Conservation (phyloP, 2,797 vertebrate genomes). For the Hippopotamyrus pictus region DNA sequence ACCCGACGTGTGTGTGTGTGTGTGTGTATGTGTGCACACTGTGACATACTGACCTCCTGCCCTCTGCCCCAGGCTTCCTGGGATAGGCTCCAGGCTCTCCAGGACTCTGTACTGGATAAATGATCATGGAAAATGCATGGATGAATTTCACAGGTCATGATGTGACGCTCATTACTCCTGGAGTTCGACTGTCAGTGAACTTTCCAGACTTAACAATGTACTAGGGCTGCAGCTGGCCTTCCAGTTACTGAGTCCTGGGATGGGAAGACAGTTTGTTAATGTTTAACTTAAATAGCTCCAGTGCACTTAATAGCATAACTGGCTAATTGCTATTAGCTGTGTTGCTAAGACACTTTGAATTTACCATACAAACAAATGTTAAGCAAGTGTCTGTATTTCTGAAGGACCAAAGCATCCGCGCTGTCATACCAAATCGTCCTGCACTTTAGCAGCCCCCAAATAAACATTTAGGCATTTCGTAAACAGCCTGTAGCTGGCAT, state of each 20-base stretch:
- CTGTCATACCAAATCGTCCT: not conserved
- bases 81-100: not conserved
- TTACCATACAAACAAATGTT: conserved; percentile 9
- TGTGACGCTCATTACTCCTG: not conserved
- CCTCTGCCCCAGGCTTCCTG: not conserved
- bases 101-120: not conserved
- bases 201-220: not conserved
- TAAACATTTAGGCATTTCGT: conserved; percentile 49
- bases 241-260: not conserved
- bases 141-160: not conserved
- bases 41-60: not conserved
- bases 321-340: not conserved
- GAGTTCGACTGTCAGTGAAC: not conserved
- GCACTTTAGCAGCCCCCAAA: conserved; percentile 25
- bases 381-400: not conserved
- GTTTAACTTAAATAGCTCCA: conserved; percentile 1
- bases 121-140: not conserved
- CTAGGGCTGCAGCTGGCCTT: not conserved
- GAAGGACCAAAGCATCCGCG: not conserved
- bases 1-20: not conserved
- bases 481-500: conserved; percentile 35
- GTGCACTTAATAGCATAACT: not conserved
- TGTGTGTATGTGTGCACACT: not conserved
- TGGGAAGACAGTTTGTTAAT: not conserved
- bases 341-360: conserved; percentile 6